These are phyloP conservation scores for Harpagifer antarcticus DNA, from an alignment of 2,797 vertebrate genomes.

Conservation along the genomic window DNA sequence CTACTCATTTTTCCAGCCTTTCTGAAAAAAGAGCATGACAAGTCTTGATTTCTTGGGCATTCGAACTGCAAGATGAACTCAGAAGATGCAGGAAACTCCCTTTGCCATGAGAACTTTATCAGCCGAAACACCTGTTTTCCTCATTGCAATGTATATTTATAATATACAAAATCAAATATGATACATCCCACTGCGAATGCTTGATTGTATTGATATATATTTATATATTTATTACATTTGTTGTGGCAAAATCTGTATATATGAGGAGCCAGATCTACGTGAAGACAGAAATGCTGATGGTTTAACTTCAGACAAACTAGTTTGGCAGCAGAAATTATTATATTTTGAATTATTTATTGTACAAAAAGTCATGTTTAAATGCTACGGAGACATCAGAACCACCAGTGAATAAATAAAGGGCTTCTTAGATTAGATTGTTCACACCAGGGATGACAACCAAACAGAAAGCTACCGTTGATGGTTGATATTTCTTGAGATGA, in stretches of 20 bases:
- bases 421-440: background rate
- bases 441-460: background rate
- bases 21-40: no score
- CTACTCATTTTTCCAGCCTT: no score
- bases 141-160: background rate
- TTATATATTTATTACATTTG: background rate
- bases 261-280: background rate
- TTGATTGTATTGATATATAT: background rate
- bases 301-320: no score
- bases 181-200: background rate
- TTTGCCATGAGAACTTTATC: no score
- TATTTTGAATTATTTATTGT: background rate
- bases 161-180: background rate
- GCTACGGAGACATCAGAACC: background rate
- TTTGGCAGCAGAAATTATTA: background rate
- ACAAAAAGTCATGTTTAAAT: background rate
- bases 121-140: background rate
- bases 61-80: no score
- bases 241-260: background rate
- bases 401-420: background rate
- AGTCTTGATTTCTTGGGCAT: no score
- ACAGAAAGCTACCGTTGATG: background rate
- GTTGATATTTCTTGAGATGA: no score
- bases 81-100: no score
- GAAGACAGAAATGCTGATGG: background rate